Evolutionary conservation across 2,797 vertebrate species (phyloP), one percentile per base, ranked within the genome.

Genomic region (Brotula barbata): DNA sequence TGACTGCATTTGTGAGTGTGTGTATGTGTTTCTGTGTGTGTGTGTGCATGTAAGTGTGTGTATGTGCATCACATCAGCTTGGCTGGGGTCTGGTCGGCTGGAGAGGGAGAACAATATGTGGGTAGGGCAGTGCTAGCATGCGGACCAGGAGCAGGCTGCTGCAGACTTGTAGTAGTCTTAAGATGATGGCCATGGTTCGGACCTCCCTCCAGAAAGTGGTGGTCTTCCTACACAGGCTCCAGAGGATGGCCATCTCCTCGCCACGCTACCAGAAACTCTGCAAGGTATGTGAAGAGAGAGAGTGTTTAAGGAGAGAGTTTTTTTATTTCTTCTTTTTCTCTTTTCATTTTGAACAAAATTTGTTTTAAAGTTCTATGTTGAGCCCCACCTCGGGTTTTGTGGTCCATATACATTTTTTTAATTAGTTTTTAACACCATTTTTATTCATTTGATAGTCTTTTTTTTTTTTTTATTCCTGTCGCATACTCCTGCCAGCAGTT

Each of bases 141-240:
- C 83, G 85, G 85, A 88, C 81, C 92, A 84, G 83, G 91, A 95
- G 90, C 93, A 94, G 95, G 92, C 94, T 95, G 88, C 93, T 95
- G 77, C 92, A 94, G 91, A 94, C 93, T 93, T 93, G 94, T 93
- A 93, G 93, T 93, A 94, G 94, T 95, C 92, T 94, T 95, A 96
- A 94, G 94, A 99, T 97, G 96, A 99, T 99, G 97, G 95, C 97
- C 91, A 95, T 98, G 92, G 97, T 98, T 92, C 94, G 95, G 94
- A 95, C 95, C 59, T 98, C 97, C 91, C 94, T 99, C 90, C 97
- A 98, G 94, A 98, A 99, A 96, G 97, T 99, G 96, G 95, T 98
- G 92, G 93, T 99, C 88, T 94, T 99, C 91, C 90, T 99, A 86
- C 96, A 97, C 93, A 94, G 95, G 88, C 95, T 99, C 80, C 96